Evolutionary conservation across 2,888 invertebrate species (phyloP).

Genomic region (Cheilosia pagana): DNA sequence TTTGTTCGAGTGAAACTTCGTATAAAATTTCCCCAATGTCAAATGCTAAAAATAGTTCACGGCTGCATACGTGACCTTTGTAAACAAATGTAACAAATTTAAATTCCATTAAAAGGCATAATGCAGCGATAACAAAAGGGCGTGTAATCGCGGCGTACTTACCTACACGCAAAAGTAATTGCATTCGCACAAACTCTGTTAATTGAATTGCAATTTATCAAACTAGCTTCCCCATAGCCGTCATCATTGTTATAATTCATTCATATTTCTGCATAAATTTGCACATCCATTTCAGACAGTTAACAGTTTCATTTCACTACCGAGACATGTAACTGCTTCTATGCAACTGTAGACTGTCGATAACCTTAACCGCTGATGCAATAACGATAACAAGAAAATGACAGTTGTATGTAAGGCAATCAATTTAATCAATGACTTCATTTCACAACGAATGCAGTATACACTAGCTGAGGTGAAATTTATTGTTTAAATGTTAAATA

Average conservation of each 20-base stretch:
- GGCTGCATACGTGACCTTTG: neutral
- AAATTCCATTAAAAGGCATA: neutral
- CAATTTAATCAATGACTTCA: constrained; percentile 32
- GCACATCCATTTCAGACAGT: constrained; percentile 6
- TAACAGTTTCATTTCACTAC: constrained; percentile 4
- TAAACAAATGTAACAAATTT: neutral
- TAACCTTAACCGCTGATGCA: constrained; percentile 42
- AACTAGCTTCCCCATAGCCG: neutral
- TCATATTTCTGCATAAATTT: constrained; percentile 3
- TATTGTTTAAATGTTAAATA: neutral
- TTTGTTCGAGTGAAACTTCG: too few relatives aligned
- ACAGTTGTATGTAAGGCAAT: constrained; percentile 13
- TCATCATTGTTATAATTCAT: neutral
- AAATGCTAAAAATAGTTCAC: neutral
- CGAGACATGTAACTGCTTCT: neutral
- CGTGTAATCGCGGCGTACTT: neutral
- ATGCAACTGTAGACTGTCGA: constrained; percentile 39
- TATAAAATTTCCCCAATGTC: too few relatives aligned
- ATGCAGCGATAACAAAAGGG: too few relatives aligned
- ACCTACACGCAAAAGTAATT: constrained; percentile 18
- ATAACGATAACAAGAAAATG: constrained; percentile 32
- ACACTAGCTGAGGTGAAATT: constrained; percentile 13
- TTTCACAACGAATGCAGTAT: neutral
- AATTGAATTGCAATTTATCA: constrained; percentile 23
- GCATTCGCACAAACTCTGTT: neutral